Conservation (phyloP, 2,888 invertebrate species). For the Zygothrica quintamaculata region DNA sequence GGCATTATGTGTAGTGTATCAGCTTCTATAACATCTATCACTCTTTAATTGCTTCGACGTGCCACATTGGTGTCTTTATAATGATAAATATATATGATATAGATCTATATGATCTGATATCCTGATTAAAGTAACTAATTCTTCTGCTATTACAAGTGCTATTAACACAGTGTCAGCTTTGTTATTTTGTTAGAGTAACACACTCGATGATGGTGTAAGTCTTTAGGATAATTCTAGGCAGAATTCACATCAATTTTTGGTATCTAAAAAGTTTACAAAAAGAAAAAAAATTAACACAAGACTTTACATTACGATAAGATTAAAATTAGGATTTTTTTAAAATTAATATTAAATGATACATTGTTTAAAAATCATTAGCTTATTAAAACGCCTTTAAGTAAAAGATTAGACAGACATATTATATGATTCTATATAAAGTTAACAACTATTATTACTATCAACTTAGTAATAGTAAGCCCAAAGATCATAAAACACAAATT, state of each 20-base stretch:
- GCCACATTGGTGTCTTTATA: conserved; percentile 75
- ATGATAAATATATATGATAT: conserved; percentile 48
- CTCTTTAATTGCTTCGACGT: conserved; percentile 34
- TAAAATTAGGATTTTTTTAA: too few relatives aligned
- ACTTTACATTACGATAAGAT: too few relatives aligned
- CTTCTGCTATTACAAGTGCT: conserved; percentile 11
- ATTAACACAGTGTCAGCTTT: conserved; percentile 63
- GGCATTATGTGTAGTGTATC: conserved; percentile 62
- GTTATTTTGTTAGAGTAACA: conserved; percentile 35
- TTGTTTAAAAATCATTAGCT: not conserved
- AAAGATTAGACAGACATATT: too few relatives aligned
- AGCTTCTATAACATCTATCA: conserved; percentile 10
- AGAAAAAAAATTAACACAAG: too few relatives aligned
- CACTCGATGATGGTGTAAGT: conserved; percentile 46
- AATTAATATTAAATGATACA: too few relatives aligned
- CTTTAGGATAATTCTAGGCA: conserved; percentile 67
- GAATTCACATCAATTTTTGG: conserved; percentile 65
- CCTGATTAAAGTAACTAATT: not conserved
- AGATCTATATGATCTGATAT: not conserved
- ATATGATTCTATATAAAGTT: not conserved
- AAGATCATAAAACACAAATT: conserved; percentile 8
- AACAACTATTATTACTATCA: too few relatives aligned
- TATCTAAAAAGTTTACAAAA: conserved; percentile 50
- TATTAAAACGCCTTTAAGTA: too few relatives aligned
- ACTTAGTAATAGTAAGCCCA: not conserved